Evolutionary conservation across 2,888 invertebrate species (phyloP).

Genomic region (Anodontia alba): DNA sequence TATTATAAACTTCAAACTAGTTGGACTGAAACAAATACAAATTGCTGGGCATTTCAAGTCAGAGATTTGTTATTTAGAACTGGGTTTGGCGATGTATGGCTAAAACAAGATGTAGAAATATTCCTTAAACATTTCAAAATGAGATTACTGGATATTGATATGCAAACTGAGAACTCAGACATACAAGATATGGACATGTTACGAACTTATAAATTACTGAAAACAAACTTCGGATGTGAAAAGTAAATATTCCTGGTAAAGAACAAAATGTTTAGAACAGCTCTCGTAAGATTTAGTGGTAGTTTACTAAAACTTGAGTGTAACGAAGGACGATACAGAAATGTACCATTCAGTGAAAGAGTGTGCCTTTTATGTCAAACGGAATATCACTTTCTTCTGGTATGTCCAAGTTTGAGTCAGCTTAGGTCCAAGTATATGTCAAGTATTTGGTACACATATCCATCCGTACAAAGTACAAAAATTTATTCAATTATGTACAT

Average conservation of each 20-base stretch:
- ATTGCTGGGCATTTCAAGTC: neutral
- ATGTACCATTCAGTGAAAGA: neutral
- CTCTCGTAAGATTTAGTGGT: neutral
- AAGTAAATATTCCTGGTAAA: neutral
- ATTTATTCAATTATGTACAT: neutral
- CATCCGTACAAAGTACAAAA: neutral
- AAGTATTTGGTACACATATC: neutral
- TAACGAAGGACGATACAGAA: neutral
- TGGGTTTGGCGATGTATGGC: constrained; percentile 3
- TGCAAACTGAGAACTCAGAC: constrained; percentile 3
- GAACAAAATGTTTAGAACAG: constrained; percentile 5
- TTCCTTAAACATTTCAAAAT: neutral
- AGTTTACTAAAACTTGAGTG: neutral
- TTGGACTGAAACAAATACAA: neutral
- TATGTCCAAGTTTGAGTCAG: too few species aligned
- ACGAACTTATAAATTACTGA: neutral
- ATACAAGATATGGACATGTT: constrained; percentile 12
- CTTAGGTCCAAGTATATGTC: constrained; percentile 1
- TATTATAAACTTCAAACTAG: neutral
- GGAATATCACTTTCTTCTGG: neutral
- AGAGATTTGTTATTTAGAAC: neutral
- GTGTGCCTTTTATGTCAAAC: neutral
- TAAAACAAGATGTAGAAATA: neutral
- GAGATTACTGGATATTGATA: neutral
- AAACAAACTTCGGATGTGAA: neutral